phyloP scores from a whole-genome alignment of 1,140 invertebrate genomes.

The Hycleus cichorii region DNA sequence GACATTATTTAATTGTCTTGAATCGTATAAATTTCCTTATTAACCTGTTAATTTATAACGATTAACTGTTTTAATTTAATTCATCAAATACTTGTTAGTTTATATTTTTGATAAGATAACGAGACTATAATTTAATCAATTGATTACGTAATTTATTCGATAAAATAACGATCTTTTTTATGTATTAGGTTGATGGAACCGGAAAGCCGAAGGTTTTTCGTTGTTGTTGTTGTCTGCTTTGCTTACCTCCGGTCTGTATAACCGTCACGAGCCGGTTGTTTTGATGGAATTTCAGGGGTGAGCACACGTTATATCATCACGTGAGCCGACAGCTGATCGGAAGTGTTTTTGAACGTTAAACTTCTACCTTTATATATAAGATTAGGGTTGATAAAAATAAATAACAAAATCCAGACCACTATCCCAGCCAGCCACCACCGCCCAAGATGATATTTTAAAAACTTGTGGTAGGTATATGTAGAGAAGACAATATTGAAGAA shows the following conservation, averaged over 20 bases:
- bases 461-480: no score
- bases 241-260: conserved; percentile 1
- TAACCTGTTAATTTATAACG: conserved; percentile 10
- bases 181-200: conserved; percentile 5
- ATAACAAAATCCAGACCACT: no score
- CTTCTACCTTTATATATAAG: no score
- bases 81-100: neutral
- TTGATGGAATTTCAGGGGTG: conserved; percentile 7
- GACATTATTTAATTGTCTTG: conserved; percentile 3
- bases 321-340: conserved; percentile 16
- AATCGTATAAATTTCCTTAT: conserved; percentile 9
- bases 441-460: no score
- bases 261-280: conserved; percentile 14
- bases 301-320: conserved; percentile 12
- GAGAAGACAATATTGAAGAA: no score
- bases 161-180: conserved; percentile 3
- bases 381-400: no score
- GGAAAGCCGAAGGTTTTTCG: conserved; percentile 9
- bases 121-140: no score
- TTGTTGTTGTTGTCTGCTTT: neutral
- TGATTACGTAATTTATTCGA: neutral
- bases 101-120: neutral
- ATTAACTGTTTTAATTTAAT: neutral
- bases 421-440: no score
- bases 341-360: neutral